Conservation (phyloP, 23 tunicate species). For the Ciona savignyi region DNA sequence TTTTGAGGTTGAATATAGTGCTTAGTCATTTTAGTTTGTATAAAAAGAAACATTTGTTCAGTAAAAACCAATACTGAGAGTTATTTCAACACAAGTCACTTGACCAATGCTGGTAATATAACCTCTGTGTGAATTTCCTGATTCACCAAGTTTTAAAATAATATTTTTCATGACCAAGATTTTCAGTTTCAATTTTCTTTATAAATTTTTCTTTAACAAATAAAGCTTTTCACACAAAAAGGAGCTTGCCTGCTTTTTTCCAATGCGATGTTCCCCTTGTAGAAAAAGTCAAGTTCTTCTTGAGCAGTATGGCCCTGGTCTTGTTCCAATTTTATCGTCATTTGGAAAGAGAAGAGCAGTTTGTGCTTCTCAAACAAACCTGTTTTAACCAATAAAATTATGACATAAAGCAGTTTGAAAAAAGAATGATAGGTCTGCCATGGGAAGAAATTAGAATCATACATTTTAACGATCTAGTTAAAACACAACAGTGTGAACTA, state of each 20-base stretch:
- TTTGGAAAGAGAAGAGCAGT: slow-evolving; percentile 96
- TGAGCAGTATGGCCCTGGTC: slow-evolving; percentile 79
- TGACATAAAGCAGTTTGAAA: background rate
- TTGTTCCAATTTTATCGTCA: slow-evolving; percentile 95
- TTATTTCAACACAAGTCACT: too few species aligned
- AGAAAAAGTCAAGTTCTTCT: slow-evolving; percentile 96
- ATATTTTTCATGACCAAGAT: too few species aligned
- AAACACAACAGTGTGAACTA: background rate
- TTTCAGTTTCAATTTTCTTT: too few species aligned
- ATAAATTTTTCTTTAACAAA: too few species aligned
- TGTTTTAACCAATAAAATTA: slow-evolving; percentile 9
- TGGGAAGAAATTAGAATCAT: background rate
- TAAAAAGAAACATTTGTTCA: too few species aligned
- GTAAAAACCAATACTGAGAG: too few species aligned
- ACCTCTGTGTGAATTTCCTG: too few species aligned
- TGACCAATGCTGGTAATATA: too few species aligned
- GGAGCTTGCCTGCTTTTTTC: slow-evolving; percentile 82
- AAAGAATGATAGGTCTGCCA: background rate
- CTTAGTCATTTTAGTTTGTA: too few species aligned
- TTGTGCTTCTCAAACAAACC: slow-evolving; percentile 99
- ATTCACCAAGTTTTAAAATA: too few species aligned
- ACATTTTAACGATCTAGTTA: too few species aligned
- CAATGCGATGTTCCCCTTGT: slow-evolving; percentile 98
- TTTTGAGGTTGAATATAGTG: too few species aligned
- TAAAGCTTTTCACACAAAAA: background rate